Conservation (phyloP, 2,888 invertebrate genomes). For the Operophtera brumata region DNA sequence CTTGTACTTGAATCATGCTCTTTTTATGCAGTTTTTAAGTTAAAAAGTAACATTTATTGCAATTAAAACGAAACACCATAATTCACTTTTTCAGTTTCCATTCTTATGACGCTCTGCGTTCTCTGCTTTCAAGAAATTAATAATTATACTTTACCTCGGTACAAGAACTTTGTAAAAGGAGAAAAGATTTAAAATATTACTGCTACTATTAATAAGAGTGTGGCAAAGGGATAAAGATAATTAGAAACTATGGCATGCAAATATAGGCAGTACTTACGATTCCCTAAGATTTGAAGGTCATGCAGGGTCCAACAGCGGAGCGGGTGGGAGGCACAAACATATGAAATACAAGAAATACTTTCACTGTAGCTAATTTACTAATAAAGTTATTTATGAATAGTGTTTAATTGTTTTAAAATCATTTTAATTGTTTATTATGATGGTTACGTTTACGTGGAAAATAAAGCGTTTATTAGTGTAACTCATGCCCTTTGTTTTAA, state of each 20-base stretch:
- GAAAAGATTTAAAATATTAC: conserved; percentile 29
- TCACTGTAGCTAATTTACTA: conserved; percentile 21
- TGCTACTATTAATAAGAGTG: conserved; percentile 23
- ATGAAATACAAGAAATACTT: conserved; percentile 55
- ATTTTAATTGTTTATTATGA: conserved; percentile 14
- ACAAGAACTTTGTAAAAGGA: conserved; percentile 27
- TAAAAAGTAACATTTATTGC: neutral
- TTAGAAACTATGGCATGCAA: conserved; percentile 43
- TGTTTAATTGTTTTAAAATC: conserved; percentile 13
- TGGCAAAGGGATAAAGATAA: neutral
- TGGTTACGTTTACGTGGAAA: conserved; percentile 18
- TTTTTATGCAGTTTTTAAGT: neutral
- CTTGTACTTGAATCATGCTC: neutral
- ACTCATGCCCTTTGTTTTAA: conserved; percentile 25
- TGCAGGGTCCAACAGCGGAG: conserved; percentile 71
- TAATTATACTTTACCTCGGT: conserved; percentile 39
- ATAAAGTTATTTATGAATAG: conserved; percentile 10
- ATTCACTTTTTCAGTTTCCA: conserved; percentile 30
- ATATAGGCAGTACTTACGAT: conserved; percentile 69
- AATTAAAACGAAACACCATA: conserved; percentile 31
- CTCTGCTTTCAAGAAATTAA: conserved; percentile 30
- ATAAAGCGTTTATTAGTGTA: conserved; percentile 27
- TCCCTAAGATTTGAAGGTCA: conserved; percentile 74
- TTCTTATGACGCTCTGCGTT: conserved; percentile 28
- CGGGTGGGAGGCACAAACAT: conserved; percentile 66